Conservation (phyloP, 2,888 invertebrate species). For the Coelogynopora nodosa region DNA sequence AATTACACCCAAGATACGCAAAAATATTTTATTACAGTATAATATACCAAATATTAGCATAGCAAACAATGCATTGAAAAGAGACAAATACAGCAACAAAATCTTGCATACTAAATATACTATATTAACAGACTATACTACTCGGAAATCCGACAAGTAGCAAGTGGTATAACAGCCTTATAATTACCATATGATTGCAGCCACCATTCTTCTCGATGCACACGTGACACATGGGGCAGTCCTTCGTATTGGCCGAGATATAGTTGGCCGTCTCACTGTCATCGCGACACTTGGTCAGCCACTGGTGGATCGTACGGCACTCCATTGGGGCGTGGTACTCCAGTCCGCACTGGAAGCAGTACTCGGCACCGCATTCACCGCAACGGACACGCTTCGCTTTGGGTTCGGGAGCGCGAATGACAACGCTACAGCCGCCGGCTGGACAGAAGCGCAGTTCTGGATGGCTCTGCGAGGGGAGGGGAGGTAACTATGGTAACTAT, state of each 20-base stretch:
- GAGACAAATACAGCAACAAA: too few species aligned
- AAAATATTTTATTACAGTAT: too few species aligned
- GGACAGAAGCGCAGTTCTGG: constrained; percentile 76
- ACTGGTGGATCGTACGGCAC: constrained; percentile 86
- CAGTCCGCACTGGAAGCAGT: constrained; percentile 88
- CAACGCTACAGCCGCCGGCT: constrained; percentile 85
- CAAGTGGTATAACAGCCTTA: too few species aligned
- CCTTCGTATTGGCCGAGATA: constrained; percentile 95
- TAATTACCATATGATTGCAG: constrained; percentile 85
- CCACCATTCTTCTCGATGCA: constrained; percentile 99
- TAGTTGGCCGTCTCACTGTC: constrained; percentile 99
- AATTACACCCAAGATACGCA: too few species aligned
- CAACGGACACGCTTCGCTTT: constrained; percentile 83
- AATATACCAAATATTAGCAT: too few species aligned
- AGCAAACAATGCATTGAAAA: too few species aligned
- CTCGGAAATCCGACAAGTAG: too few species aligned
- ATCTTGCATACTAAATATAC: too few species aligned
- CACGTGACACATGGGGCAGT: constrained; percentile 96
- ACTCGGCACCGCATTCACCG: constrained; percentile 78
- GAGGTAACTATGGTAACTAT: too few species aligned
- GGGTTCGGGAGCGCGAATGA: constrained; percentile 74
- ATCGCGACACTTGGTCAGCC: constrained; percentile 99
- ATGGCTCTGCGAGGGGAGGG: constrained; percentile 53
- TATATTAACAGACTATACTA: too few species aligned
- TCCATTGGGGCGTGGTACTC: constrained; percentile 98